Conservation (phyloP, 2,888 invertebrate genomes). For the Diplazon laetatorius region DNA sequence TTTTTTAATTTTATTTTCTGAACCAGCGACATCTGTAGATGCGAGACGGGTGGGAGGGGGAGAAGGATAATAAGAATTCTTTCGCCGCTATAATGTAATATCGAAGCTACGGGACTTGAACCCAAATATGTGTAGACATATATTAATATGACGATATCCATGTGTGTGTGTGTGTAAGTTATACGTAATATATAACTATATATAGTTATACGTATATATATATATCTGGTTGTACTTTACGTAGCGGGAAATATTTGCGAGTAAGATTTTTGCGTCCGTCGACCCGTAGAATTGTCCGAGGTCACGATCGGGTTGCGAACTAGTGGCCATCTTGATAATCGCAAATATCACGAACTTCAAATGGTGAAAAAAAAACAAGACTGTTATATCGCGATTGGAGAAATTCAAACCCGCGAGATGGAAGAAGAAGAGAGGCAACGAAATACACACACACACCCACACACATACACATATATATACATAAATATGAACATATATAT, state of each 20-base stretch:
- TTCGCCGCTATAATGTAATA: constrained; percentile 18
- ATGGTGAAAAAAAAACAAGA: constrained; percentile 8
- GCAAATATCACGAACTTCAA: constrained; percentile 16
- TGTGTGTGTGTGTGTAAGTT: neutral
- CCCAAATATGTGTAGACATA: neutral
- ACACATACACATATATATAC: no score
- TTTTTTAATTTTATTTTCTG: no score
- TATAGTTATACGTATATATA: constrained; percentile 14
- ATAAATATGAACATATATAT: no score
- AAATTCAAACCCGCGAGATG: neutral
- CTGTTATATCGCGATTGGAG: constrained; percentile 15
- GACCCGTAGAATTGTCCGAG: constrained; percentile 20
- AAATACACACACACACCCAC: no score
- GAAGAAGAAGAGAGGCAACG: neutral
- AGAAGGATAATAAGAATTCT: neutral
- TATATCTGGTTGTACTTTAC: neutral
- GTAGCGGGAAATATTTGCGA: neutral
- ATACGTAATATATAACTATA: no score
- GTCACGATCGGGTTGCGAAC: neutral
- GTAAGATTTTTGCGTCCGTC: constrained; percentile 9
- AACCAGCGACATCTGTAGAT: no score
- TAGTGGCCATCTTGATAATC: constrained; percentile 6
- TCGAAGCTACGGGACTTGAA: neutral
- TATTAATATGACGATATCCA: constrained; percentile 18
- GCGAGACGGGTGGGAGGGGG: no score